Conservation (phyloP, 2,797 vertebrate species). For the Mus caroli region DNA sequence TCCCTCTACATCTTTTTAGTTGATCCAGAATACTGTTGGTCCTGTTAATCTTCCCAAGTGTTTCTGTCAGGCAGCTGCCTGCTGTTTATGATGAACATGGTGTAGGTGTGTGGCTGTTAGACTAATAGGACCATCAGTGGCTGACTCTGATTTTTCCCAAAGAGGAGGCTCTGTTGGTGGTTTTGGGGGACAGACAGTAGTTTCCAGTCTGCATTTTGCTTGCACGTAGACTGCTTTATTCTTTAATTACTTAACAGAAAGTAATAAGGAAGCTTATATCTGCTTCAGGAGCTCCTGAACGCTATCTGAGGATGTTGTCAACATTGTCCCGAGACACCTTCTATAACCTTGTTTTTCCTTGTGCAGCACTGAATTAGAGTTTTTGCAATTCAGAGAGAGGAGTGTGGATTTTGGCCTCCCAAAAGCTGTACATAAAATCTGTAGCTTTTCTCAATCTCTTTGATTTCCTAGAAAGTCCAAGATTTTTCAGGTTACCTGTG, state of each 20-base stretch:
- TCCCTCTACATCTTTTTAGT: neutral
- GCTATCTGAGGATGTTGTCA: neutral
- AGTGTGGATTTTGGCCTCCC: neutral
- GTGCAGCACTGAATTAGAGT: neutral
- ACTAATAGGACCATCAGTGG: neutral
- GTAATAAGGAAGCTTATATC: neutral
- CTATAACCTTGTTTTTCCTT: neutral
- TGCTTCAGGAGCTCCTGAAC: neutral
- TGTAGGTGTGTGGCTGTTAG: neutral
- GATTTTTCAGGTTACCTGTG: neutral
- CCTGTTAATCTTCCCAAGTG: neutral
- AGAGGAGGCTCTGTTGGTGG: neutral
- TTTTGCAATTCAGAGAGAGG: neutral
- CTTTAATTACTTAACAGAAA: neutral
- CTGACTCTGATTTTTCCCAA: neutral
- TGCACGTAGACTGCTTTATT: neutral
- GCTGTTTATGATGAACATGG: neutral
- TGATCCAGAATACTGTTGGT: neutral
- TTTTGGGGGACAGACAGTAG: neutral
- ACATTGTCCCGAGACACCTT: neutral
- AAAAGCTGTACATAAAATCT: neutral
- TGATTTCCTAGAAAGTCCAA: constrained; percentile 6
- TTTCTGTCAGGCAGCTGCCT: neutral
- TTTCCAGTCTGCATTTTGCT: neutral
- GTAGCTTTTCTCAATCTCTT: neutral